These are phyloP conservation scores for Ennomos quercinarius DNA, from an alignment of 2,888 invertebrate genomes.

Conservation along the genomic window DNA sequence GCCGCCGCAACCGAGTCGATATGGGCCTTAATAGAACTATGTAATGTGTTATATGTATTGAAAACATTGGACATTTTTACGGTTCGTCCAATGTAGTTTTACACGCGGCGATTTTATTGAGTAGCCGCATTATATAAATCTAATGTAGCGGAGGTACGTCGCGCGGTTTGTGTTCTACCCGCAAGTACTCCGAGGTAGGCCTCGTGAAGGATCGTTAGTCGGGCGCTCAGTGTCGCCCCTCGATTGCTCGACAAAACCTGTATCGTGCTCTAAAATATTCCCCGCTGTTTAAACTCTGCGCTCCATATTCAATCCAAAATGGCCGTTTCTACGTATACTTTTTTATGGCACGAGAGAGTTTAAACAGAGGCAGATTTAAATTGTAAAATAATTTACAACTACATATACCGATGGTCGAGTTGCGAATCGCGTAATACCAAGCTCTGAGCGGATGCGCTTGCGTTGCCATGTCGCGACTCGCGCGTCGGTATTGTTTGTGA, in stretches of 20 bases:
- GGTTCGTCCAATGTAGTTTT: constrained; percentile 76
- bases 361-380: constrained; percentile 28
- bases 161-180: constrained; percentile 43
- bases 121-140: constrained; percentile 74
- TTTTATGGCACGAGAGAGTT: constrained; percentile 6
- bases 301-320: constrained; percentile 21
- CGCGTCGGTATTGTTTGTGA: constrained; percentile 51
- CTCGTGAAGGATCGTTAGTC: constrained; percentile 38
- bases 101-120: constrained; percentile 83
- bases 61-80: constrained; percentile 65
- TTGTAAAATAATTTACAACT: constrained; percentile 34
- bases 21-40: constrained; percentile 48
- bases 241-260: constrained; percentile 57
- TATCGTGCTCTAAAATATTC: constrained; percentile 55
- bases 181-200: constrained; percentile 36
- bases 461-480: constrained; percentile 12
- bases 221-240: constrained; percentile 48
- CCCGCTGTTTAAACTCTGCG: constrained; percentile 31
- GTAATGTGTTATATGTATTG: constrained; percentile 46
- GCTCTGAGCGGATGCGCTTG: background rate
- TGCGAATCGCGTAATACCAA: constrained; percentile 15
- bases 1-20: constrained; percentile 41
- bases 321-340: constrained; percentile 9
- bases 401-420: constrained; percentile 31
- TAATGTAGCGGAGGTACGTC: constrained; percentile 54